These are phyloP conservation scores for Apotomis capreana DNA, from an alignment of 2,888 invertebrate genomes.

Conservation along the genomic window DNA sequence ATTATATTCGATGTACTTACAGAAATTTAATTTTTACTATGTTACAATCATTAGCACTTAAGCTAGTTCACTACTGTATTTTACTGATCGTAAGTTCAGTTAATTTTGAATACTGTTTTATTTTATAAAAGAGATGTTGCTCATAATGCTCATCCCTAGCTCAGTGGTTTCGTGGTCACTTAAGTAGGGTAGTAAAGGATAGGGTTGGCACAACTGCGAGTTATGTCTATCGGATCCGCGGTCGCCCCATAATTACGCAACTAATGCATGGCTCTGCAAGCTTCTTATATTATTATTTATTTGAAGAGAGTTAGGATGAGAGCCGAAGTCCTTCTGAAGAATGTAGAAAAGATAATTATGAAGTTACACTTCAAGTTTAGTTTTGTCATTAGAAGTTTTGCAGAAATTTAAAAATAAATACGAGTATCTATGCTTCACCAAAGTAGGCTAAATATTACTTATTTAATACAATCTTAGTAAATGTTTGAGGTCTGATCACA, in stretches of 20 bases:
- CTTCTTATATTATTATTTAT: background rate
- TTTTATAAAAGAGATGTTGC: background rate
- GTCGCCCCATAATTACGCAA: constrained; percentile 1
- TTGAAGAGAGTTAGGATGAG: background rate
- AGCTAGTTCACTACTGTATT: background rate
- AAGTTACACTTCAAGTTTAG: too few species aligned
- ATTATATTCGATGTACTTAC: too few species aligned
- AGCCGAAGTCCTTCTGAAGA: background rate
- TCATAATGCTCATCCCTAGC: constrained; percentile 5
- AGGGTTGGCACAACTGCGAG: constrained; percentile 44
- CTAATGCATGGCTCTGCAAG: constrained; percentile 2
- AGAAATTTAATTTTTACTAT: too few species aligned
- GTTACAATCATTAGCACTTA: too few species aligned
- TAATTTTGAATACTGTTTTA: too few species aligned
- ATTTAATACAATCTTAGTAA: too few species aligned
- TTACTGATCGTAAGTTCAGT: background rate
- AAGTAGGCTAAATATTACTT: too few species aligned
- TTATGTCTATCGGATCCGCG: constrained; percentile 41
- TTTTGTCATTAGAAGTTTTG: too few species aligned
- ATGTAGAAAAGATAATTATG: too few species aligned
- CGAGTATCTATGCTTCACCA: too few species aligned
- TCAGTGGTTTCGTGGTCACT: constrained; percentile 8
- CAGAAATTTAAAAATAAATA: too few species aligned
- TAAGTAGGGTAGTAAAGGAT: constrained; percentile 9
- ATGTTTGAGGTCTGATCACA: too few species aligned